phyloP scores from a whole-genome alignment of 2,888 invertebrate species.

The Charanyca ferruginea region DNA sequence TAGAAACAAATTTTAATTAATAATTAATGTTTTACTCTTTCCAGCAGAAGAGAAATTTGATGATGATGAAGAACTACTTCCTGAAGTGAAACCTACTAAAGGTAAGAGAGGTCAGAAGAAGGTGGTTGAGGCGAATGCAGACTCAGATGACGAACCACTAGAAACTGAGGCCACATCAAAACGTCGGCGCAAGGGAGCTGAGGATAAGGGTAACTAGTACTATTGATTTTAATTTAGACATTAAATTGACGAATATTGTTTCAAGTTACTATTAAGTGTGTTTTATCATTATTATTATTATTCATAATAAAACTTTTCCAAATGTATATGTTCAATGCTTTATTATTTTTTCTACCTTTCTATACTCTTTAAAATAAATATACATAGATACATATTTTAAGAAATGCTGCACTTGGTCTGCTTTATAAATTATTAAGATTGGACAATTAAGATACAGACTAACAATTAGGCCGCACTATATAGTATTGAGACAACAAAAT shows the following conservation, averaged over 20 bases:
- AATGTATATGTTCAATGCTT: conserved; percentile 81
- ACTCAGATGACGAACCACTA: conserved; percentile 74
- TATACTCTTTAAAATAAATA: conserved; percentile 24
- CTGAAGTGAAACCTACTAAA: conserved; percentile 80
- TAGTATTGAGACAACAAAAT: conserved; percentile 6
- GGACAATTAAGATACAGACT: conserved; percentile 23
- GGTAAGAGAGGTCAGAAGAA: conserved; percentile 83
- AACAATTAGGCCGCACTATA: conserved; percentile 23
- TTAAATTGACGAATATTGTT: conserved; percentile 76
- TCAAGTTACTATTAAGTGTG: conserved; percentile 81
- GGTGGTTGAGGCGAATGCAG: conserved; percentile 68
- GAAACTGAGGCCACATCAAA: conserved; percentile 81
- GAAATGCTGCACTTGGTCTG: conserved; percentile 31
- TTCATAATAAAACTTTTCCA: conserved; percentile 85
- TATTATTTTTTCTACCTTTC: conserved; percentile 77
- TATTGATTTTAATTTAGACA: conserved; percentile 74
- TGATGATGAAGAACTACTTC: conserved; percentile 73
- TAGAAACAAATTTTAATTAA: too few relatives aligned
- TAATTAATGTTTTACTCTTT: conserved; percentile 37
- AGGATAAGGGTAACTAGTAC: conserved; percentile 88
- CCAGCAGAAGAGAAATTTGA: conserved; percentile 78
- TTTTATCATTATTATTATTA: conserved; percentile 76
- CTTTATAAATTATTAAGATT: conserved; percentile 41
- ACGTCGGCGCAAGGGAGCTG: conserved; percentile 82
- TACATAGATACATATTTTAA: conserved; percentile 10